A percentile compares a stretch with the other conserved stretches of the same genome.
These are phyloP conservation scores for Pristionchus maxplancki DNA, from an alignment of 2,888 invertebrate species.

Conservation along the genomic window DNA sequence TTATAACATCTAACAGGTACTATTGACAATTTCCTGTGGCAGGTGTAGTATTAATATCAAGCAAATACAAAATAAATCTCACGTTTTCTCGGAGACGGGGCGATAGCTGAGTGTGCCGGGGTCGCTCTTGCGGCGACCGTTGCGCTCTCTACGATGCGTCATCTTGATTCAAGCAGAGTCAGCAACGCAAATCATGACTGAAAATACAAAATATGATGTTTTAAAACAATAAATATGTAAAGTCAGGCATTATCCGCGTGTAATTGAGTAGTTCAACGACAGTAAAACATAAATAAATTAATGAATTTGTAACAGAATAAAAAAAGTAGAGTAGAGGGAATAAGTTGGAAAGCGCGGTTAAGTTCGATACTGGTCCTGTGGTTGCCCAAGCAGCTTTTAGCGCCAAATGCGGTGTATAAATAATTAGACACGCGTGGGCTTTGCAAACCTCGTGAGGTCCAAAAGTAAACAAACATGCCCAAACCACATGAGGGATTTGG, in stretches of 20 bases:
- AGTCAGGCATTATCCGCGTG: too few relatives aligned
- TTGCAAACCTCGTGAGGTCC: background rate
- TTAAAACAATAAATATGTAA: background rate
- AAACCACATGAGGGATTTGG: background rate
- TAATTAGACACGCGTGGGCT: background rate
- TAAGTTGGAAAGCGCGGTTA: background rate
- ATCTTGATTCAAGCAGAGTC: conserved; percentile 36
- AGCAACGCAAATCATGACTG: background rate
- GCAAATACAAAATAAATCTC: background rate
- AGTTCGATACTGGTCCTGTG: too few relatives aligned
- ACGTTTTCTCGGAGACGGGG: conserved; percentile 60
- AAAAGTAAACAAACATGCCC: conserved; percentile 7
- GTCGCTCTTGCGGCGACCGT: conserved; percentile 65
- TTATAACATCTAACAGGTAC: too few relatives aligned
- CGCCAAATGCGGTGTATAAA: background rate
- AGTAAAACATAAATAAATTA: background rate
- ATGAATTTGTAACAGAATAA: background rate
- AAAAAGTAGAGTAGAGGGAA: background rate
- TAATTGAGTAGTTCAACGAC: background rate
- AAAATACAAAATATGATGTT: background rate
- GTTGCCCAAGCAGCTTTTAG: background rate
- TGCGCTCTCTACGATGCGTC: conserved; percentile 56
- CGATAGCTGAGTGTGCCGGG: conserved; percentile 63
- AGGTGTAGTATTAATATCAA: too few relatives aligned
- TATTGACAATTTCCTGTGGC: background rate